phyloP scores from a whole-genome alignment of 2,113 vertebrate genomes.

The Meriones unguiculatus region DNA sequence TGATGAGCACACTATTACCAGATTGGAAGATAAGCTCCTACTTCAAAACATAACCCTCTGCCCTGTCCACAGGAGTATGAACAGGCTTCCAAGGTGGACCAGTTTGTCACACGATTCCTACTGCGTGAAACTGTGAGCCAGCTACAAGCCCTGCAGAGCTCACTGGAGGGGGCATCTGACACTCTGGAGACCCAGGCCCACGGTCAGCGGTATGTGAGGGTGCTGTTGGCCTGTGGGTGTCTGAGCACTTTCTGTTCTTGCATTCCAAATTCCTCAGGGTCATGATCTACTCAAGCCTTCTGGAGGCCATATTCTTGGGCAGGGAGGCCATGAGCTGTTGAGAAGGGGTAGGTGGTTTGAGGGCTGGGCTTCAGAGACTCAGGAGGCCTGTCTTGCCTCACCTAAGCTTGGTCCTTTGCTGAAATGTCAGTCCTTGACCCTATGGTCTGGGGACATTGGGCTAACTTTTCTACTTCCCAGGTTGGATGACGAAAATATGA shows the following conservation, averaged over 20 bases:
- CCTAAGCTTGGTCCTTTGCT: background rate
- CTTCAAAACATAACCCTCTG: background rate
- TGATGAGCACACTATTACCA: background rate
- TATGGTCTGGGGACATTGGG: background rate
- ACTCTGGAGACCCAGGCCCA: slow-evolving; percentile 94
- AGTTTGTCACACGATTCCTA: slow-evolving; percentile 98
- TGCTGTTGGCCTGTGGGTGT: rapidly evolving
- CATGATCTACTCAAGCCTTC: background rate
- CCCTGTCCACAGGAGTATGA: slow-evolving; percentile 92
- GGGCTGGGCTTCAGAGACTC: background rate
- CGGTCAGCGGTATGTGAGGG: slow-evolving; percentile 84
- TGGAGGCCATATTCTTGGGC: background rate
- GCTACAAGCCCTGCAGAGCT: slow-evolving; percentile 95
- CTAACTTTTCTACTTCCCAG: slow-evolving; percentile 47
- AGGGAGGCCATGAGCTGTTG: background rate
- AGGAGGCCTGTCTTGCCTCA: background rate
- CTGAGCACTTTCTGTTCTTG: background rate
- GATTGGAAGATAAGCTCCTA: background rate
- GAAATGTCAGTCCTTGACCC: background rate
- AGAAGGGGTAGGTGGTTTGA: background rate
- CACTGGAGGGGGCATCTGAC: slow-evolving; percentile 96
- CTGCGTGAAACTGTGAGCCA: slow-evolving; percentile 96
- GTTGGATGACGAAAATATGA: slow-evolving; percentile 72
- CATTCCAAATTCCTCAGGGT: background rate
- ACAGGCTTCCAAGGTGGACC: slow-evolving; percentile 94